phyloP scores from a whole-genome alignment of 2,113 vertebrate species.

The Dicaeum eximium region DNA sequence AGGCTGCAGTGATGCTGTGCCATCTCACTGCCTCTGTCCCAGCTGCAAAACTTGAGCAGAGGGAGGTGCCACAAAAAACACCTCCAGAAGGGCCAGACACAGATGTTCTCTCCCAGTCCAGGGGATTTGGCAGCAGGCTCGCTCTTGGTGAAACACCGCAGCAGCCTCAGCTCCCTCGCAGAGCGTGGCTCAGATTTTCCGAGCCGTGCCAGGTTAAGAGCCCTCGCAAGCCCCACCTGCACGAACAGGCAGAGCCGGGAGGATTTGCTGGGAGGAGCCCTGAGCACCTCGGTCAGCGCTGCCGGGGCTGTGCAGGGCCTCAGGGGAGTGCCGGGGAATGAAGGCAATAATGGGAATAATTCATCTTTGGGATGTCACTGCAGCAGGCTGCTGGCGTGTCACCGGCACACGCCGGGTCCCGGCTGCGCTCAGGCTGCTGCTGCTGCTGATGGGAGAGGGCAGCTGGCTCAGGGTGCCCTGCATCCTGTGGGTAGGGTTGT shows the following conservation, averaged over 20 bases:
- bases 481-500: accelerated
- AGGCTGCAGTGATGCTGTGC: accelerated
- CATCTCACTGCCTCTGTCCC: neutral
- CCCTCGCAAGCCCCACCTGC: neutral
- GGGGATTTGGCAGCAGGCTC: neutral
- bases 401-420: accelerated
- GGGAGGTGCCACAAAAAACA: neutral
- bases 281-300: neutral
- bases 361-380: neutral
- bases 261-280: neutral
- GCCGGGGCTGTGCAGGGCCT: neutral
- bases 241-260: accelerated
- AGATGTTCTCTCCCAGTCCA: neutral
- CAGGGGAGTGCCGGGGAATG: neutral
- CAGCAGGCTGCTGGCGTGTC: neutral
- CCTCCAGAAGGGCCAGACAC: neutral
- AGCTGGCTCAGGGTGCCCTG: neutral
- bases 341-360: neutral
- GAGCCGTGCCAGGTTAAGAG: neutral
- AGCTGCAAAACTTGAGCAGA: neutral
- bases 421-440: neutral
- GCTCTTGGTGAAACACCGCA: accelerated
- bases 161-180: neutral
- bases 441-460: neutral
- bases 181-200: accelerated